Conservation (phyloP, 2,113 vertebrate species). For the Psophia crepitans region DNA sequence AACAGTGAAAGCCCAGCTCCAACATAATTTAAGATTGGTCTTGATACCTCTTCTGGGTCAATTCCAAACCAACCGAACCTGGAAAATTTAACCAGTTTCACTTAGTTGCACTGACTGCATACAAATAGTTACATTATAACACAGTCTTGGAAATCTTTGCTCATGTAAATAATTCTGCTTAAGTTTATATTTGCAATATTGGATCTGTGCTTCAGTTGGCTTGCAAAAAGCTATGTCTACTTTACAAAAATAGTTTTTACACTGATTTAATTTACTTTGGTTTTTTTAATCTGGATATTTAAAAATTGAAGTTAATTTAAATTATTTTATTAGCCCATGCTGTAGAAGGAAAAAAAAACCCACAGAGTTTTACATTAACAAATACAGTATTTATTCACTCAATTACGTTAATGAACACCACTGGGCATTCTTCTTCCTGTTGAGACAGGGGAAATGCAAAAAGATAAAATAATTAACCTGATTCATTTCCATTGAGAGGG, state of each 20-base stretch:
- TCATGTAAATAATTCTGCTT: background rate
- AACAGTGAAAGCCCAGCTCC: slow-evolving; percentile 85
- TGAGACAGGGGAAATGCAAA: background rate
- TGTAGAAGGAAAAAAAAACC: background rate
- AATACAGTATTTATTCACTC: background rate
- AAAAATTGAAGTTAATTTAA: background rate
- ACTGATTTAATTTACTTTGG: background rate
- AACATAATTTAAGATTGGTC: slow-evolving; percentile 82
- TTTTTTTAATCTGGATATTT: background rate
- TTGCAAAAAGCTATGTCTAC: background rate
- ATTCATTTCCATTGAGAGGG: background rate
- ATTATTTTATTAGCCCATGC: background rate
- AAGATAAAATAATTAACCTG: background rate
- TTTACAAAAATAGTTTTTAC: background rate
- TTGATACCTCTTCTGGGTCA: slow-evolving; percentile 79
- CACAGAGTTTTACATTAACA: background rate
- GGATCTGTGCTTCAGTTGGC: background rate
- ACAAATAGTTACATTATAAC: background rate
- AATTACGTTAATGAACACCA: background rate
- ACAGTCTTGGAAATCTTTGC: background rate
- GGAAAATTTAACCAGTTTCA: slow-evolving; percentile 7
- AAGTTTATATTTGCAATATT: background rate
- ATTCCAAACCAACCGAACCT: slow-evolving; percentile 94
- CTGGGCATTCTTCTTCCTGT: background rate
- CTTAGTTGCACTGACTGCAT: background rate